These are phyloP conservation scores for Andrena flavipes DNA, from an alignment of 2,888 invertebrate genomes.

Conservation along the genomic window DNA sequence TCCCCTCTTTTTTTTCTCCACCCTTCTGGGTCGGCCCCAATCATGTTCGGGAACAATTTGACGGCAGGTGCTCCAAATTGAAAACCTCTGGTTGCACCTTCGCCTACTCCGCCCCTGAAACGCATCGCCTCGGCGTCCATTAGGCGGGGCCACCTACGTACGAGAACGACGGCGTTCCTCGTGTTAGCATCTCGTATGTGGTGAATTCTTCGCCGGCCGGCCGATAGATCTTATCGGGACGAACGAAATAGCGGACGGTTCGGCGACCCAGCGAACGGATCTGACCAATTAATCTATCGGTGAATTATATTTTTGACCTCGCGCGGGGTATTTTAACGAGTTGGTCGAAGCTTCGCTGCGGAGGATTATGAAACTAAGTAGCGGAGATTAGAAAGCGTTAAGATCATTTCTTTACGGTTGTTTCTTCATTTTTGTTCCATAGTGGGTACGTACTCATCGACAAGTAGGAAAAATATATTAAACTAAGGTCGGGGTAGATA, in stretches of 20 bases:
- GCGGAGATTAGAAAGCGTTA: too few species aligned
- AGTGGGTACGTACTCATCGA: too few species aligned
- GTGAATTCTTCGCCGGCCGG: constrained; percentile 51
- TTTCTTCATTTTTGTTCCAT: too few species aligned
- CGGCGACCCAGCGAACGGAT: constrained; percentile 45
- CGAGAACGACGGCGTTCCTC: constrained; percentile 19
- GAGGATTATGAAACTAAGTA: too few species aligned
- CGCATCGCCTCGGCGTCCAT: constrained; percentile 72
- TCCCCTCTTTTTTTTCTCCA: constrained; percentile 15
- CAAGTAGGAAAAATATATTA: too few species aligned
- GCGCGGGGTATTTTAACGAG: background rate
- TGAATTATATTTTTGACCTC: constrained; percentile 25
- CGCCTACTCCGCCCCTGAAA: constrained; percentile 70
- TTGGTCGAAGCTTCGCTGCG: background rate
- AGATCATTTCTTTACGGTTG: too few species aligned
- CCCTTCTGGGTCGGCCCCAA: constrained; percentile 54
- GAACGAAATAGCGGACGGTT: constrained; percentile 56
- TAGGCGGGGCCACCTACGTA: constrained; percentile 70
- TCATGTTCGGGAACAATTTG: constrained; percentile 68
- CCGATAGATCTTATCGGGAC: constrained; percentile 62
- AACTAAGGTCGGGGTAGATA: too few species aligned
- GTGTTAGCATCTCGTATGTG: constrained; percentile 20
- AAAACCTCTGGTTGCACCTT: constrained; percentile 73
- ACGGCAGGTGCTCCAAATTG: constrained; percentile 77
- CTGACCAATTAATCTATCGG: constrained; percentile 31